Conservation (phyloP, 1,140 invertebrate genomes). For the Pissodes strobi region DNA sequence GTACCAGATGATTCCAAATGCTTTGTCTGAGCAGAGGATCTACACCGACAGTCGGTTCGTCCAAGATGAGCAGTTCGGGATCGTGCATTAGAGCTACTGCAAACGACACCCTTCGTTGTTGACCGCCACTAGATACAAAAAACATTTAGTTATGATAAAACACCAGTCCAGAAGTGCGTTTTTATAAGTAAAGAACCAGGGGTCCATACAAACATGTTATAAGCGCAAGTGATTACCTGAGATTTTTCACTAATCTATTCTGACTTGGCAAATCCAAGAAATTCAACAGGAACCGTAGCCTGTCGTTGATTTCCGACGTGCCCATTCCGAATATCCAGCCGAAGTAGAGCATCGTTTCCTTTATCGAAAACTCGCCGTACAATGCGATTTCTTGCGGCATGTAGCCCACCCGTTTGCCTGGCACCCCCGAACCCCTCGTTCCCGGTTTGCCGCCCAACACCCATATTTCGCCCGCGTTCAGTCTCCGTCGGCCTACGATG, state of each 20-base stretch:
- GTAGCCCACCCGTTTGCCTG: slow-evolving; percentile 83
- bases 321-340: slow-evolving; percentile 95
- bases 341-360: slow-evolving; percentile 95
- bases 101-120: slow-evolving; percentile 90
- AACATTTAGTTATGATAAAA: too few species aligned
- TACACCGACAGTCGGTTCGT: slow-evolving; percentile 90
- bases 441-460: slow-evolving; percentile 85
- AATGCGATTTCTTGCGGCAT: slow-evolving; percentile 91
- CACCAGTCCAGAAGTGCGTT: too few species aligned
- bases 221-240: too few species aligned
- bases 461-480: slow-evolving; percentile 84
- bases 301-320: slow-evolving; percentile 75
- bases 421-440: slow-evolving; percentile 79
- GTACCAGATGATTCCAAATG: slow-evolving; percentile 75
- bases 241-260: slow-evolving; percentile 83
- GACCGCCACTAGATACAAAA: slow-evolving; percentile 94
- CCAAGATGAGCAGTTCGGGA: slow-evolving; percentile 89
- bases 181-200: too few species aligned
- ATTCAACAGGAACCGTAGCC: slow-evolving; percentile 85
- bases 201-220: too few species aligned
- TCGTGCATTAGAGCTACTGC: slow-evolving; percentile 91
- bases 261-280: slow-evolving; percentile 87
- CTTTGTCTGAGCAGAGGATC: slow-evolving; percentile 71
- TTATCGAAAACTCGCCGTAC: slow-evolving; percentile 93
- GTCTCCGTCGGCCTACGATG: slow-evolving; percentile 79